These are phyloP conservation scores for Australoheros facetus DNA, from an alignment of 2,797 vertebrate species.

Conservation along the genomic window DNA sequence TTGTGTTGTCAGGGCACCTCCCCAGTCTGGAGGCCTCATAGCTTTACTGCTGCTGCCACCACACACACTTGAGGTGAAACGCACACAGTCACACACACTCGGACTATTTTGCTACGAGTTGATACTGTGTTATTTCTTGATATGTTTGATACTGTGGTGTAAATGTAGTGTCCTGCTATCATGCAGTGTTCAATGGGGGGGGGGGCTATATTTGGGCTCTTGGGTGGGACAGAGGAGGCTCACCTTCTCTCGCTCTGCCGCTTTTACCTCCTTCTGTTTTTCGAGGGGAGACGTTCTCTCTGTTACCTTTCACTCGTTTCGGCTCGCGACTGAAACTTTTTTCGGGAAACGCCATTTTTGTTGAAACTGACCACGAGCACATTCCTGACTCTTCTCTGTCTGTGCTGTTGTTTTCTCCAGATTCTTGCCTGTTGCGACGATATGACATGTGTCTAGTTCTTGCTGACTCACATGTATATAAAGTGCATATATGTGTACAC, in stretches of 20 bases:
- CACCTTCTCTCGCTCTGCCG: slow-evolving; percentile 12
- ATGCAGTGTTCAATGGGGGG: neutral
- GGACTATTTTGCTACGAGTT: slow-evolving; percentile 77
- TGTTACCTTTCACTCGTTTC: slow-evolving; percentile 41
- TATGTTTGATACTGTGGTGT: slow-evolving; percentile 82
- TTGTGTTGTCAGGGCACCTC: slow-evolving; percentile 4
- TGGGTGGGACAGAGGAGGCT: slow-evolving; percentile 26
- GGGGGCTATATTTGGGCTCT: slow-evolving; percentile 35
- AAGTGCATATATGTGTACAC: slow-evolving; percentile 82
- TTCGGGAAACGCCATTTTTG: slow-evolving; percentile 47
- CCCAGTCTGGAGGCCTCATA: slow-evolving; percentile 21
- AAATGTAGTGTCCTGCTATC: slow-evolving; percentile 75
- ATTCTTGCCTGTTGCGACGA: slow-evolving; percentile 75
- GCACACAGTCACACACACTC: slow-evolving; percentile 44
- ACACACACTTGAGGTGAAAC: slow-evolving; percentile 28
- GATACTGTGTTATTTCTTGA: slow-evolving; percentile 79
- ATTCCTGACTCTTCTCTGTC: slow-evolving; percentile 78
- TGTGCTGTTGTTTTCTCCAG: slow-evolving; percentile 63
- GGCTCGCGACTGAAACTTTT: slow-evolving; percentile 60
- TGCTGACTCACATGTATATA: slow-evolving; percentile 82
- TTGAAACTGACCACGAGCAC: slow-evolving; percentile 78
- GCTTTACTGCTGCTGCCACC: slow-evolving; percentile 27
- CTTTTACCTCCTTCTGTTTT: slow-evolving; percentile 34
- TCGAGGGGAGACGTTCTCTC: slow-evolving; percentile 21
- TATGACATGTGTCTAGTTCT: slow-evolving; percentile 70